Evolutionary conservation across 2,797 vertebrate genomes (phyloP).

Genomic region (Epinephelus coioides): DNA sequence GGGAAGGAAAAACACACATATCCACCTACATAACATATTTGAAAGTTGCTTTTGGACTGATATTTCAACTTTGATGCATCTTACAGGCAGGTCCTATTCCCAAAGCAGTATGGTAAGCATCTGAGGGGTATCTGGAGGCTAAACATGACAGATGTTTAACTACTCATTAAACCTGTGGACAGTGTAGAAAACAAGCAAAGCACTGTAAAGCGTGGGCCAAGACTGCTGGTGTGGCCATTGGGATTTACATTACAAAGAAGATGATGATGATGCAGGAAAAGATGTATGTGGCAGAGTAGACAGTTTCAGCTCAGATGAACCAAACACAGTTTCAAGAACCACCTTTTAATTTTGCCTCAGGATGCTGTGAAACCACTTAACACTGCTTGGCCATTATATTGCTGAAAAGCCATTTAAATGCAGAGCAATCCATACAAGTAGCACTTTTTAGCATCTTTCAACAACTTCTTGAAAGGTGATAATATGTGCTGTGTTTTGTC

Average conservation of each 20-base stretch:
- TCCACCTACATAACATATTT: slow-evolving; percentile 23
- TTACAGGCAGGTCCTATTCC: slow-evolving; percentile 28
- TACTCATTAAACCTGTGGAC: slow-evolving; percentile 35
- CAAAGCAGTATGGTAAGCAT: slow-evolving; percentile 20
- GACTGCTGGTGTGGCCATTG: slow-evolving; percentile 16
- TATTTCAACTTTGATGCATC: slow-evolving; percentile 43
- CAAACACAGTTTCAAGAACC: slow-evolving; percentile 15
- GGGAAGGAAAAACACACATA: background rate
- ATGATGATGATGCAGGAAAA: slow-evolving; percentile 37
- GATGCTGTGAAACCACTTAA: slow-evolving; percentile 41
- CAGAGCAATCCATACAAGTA: background rate
- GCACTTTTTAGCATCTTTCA: slow-evolving; percentile 1
- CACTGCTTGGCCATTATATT: slow-evolving; percentile 12
- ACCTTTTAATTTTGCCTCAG: slow-evolving; percentile 18
- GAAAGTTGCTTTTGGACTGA: slow-evolving; percentile 18
- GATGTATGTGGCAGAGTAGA: slow-evolving; percentile 11
- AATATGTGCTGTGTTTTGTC: background rate
- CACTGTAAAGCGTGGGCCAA: slow-evolving; percentile 20
- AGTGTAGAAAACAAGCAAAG: slow-evolving; percentile 31
- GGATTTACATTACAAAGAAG: slow-evolving; percentile 41
- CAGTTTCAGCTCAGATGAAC: slow-evolving; percentile 33
- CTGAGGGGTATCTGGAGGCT: slow-evolving; percentile 16
- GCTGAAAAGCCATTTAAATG: slow-evolving; percentile 30
- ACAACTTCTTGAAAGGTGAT: background rate
- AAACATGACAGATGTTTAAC: slow-evolving; percentile 63